These are phyloP conservation scores for Aradus depressus DNA, from an alignment of 2,888 invertebrate species.

Conservation along the genomic window DNA sequence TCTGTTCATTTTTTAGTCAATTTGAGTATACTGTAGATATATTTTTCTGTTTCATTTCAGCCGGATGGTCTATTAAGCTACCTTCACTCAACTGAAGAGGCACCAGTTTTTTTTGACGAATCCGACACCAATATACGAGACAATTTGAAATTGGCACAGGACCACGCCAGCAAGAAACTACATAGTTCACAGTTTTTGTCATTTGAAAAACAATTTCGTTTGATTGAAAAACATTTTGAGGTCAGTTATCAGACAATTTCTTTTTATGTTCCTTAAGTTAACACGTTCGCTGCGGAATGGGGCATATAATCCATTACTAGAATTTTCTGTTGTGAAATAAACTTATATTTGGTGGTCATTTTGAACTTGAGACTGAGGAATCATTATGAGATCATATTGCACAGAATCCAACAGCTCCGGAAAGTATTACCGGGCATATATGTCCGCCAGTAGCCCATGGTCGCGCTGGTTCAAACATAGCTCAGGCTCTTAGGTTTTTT, in stretches of 20 bases:
- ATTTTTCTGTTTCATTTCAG: constrained; percentile 42
- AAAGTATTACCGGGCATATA: too few relatives aligned
- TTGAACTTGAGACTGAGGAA: background rate
- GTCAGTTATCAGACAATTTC: constrained; percentile 35
- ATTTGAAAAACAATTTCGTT: constrained; percentile 57
- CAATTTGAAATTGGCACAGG: constrained; percentile 88
- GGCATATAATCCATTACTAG: too few relatives aligned
- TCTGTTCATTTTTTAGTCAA: background rate
- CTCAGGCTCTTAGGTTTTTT: too few relatives aligned
- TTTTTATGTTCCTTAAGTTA: background rate
- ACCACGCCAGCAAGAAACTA: constrained; percentile 55
- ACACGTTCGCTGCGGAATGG: too few relatives aligned
- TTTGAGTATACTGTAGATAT: background rate
- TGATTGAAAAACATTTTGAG: constrained; percentile 75
- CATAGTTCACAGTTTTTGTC: constrained; percentile 60
- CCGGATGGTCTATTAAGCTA: constrained; percentile 84
- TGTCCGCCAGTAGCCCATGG: too few relatives aligned
- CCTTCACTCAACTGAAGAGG: constrained; percentile 74
- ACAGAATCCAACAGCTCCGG: background rate
- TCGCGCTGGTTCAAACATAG: too few relatives aligned
- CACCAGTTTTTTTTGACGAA: constrained; percentile 61
- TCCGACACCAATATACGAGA: constrained; percentile 65
- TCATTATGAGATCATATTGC: background rate
- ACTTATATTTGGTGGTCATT: background rate
- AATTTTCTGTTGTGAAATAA: too few relatives aligned